Base-by-base conservation (phyloP, 2,888 invertebrate species). In the Heliconius aoede region DNA sequence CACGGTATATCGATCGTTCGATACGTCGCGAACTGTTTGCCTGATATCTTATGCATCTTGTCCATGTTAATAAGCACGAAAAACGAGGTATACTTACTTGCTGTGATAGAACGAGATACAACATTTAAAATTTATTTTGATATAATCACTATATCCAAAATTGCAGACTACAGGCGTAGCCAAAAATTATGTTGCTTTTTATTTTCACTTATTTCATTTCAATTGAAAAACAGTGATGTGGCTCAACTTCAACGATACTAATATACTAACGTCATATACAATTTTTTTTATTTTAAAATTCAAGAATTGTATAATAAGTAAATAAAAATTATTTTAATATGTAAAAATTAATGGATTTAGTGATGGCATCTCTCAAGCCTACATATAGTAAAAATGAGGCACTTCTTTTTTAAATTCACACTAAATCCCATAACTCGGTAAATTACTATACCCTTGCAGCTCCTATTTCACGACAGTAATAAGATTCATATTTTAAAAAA, bases 1-100 rank as follows among this genome's bases (percentile, higher is more conserved):
- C 81, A 74, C 76, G 74, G 76, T 60, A 73, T 81, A 83, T 82
- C 83, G 83, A 83, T 82, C 81, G 78, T 62, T 68, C 30, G 68
- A 75, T 74, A 74, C 72, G 74, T 77, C 69, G 76, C 78, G 58
- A 73, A 76, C 71, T 73, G 64, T 74, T 46, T 68, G 58, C 62
- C 58, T 62, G 24, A 72, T 67, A 40, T 73, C 46, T 24, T 62
- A 69, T 69, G 61, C 64, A 30, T 77, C 67, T 58, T 77, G 32
- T 62, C 32, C 28, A 18, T 26, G 71, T 75, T 75, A 62, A 69
- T 71, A 64, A 40, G 24, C 60, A 28, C 46, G 15, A 69, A 51
- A 69, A 21, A 61, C 32, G 24, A 28, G 32, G 21, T 26, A 36
- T 11, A 36, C 36, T 0, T 28, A 21, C 40, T 32, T 36, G 21